These are phyloP conservation scores for Urechis unicinctus DNA, from an alignment of 2,888 invertebrate species.

Conservation along the genomic window DNA sequence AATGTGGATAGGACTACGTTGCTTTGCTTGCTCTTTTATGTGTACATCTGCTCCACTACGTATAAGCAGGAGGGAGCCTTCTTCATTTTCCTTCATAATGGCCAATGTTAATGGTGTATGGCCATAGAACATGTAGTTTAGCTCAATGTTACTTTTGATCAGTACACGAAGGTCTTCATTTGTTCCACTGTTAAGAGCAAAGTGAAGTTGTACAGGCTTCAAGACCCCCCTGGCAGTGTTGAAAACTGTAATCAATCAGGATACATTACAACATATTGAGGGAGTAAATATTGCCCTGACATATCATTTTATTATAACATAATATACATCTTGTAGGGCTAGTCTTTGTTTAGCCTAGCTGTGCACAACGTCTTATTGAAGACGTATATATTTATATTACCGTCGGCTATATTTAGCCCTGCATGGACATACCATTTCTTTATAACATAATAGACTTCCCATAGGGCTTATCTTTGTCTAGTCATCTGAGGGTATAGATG, in stretches of 20 bases:
- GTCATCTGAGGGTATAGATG: no score
- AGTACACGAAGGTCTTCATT: constrained; percentile 1
- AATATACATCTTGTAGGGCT: no score
- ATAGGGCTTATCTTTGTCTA: no score
- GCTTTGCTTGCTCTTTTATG: constrained; percentile 9
- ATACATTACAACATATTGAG: no score
- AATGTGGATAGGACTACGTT: constrained; percentile 11
- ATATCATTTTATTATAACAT: no score
- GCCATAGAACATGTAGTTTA: constrained; percentile 10
- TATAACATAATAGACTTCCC: no score
- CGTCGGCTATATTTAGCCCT: no score
- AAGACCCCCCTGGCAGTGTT: constrained; percentile 5
- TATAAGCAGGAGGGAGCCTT: constrained; percentile 6
- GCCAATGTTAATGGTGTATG: constrained; percentile 14
- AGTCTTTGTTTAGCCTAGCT: no score
- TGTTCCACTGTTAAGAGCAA: constrained; percentile 14
- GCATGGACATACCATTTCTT: no score
- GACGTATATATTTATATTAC: no score
- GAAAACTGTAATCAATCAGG: constrained; percentile 5
- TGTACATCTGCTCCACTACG: constrained; percentile 8
- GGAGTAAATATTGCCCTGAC: no score
- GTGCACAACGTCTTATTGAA: no score
- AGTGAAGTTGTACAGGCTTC: constrained; percentile 13
- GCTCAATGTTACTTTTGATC: constrained; percentile 2
- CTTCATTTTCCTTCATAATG: constrained; percentile 9